Conservation (phyloP, 2,797 vertebrate genomes). For the Pterois miles region DNA sequence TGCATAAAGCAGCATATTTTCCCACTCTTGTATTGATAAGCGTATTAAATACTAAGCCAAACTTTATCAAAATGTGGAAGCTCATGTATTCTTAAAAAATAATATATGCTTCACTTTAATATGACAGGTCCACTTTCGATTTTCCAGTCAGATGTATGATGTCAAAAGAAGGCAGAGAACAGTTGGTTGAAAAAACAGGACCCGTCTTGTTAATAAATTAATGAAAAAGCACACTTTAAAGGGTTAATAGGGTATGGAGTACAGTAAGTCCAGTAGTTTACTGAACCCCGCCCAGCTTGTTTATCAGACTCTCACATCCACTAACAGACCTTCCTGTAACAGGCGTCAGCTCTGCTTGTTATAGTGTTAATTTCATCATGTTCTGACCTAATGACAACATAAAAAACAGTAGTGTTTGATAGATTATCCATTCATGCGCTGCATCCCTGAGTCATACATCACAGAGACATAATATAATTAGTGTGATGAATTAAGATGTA, state of each 20-base stretch:
- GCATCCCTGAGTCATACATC: not conserved
- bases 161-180: not conserved
- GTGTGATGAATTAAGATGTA: not conserved
- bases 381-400: not conserved
- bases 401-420: not conserved
- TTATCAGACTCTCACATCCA: constrained; percentile 55
- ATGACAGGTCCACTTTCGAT: not conserved
- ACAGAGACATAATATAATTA: constrained; percentile 4
- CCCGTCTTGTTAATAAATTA: not conserved
- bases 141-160: not conserved
- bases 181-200: not conserved
- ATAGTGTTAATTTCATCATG: not conserved
- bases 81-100: not conserved
- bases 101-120: not conserved
- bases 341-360: not conserved
- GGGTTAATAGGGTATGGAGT: not conserved
- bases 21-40: too few species aligned
- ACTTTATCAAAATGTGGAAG: not conserved
- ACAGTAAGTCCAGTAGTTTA: not conserved
- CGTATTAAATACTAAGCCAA: not conserved
- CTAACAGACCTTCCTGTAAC: not conserved
- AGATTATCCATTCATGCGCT: not conserved
- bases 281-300: constrained; percentile 42
- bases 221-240: not conserved
- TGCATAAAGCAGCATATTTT: too few species aligned